Conservation (phyloP, 53 echinoderm and acorn worm genomes). For the Luidia sarsii region DNA sequence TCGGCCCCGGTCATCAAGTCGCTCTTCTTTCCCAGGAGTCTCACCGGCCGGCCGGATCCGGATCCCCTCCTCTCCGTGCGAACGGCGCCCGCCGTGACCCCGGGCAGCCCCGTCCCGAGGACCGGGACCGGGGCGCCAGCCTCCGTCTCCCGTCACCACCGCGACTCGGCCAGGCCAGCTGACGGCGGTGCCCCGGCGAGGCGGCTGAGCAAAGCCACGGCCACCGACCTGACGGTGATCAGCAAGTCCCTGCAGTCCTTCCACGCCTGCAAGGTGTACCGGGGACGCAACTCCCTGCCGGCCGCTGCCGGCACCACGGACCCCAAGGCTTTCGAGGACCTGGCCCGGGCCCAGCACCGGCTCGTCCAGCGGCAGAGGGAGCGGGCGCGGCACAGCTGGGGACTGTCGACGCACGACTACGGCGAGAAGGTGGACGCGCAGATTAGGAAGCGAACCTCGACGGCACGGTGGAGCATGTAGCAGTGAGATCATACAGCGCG, state of each 20-base stretch:
- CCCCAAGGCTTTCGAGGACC: constrained; percentile 30
- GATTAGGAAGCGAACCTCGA: constrained; percentile 18
- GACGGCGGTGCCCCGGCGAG: background rate
- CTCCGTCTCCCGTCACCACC: background rate
- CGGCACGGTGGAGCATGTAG: constrained; percentile 33
- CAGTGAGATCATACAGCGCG: too few species aligned
- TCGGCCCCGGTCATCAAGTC: background rate
- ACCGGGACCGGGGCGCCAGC: background rate
- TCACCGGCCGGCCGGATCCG: background rate
- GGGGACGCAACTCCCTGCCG: constrained; percentile 34
- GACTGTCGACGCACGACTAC: constrained; percentile 12
- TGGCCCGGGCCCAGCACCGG: constrained; percentile 32
- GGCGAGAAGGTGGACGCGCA: constrained; percentile 39
- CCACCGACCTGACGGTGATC: constrained; percentile 25
- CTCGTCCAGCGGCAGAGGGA: constrained; percentile 32
- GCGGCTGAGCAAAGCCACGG: constrained; percentile 7
- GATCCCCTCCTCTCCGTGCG: background rate
- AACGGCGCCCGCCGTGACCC: background rate
- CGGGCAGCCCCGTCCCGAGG: background rate
- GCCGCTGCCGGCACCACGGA: background rate
- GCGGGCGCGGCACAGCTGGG: background rate
- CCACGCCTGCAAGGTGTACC: constrained; percentile 38
- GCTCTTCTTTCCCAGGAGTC: background rate
- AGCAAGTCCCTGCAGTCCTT: constrained; percentile 38
- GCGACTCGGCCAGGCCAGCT: background rate